Percentiles rank a stretch among this genome's conserved stretches.
Evolutionary conservation across 2,797 vertebrate species (phyloP).

Genomic region (Urophycis tenuis): DNA sequence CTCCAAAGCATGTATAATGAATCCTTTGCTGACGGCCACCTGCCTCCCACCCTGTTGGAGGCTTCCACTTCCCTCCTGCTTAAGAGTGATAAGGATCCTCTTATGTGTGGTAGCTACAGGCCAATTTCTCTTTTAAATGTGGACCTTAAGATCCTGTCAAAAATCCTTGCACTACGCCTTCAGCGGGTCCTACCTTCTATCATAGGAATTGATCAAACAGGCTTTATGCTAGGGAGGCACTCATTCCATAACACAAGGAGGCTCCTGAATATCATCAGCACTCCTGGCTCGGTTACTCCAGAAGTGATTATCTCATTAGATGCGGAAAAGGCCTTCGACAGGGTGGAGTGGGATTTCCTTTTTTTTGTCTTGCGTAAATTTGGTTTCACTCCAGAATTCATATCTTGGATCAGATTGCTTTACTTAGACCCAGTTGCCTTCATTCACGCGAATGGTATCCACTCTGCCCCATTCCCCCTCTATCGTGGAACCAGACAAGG

Average conservation of each 20-base stretch:
- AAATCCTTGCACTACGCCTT: no score
- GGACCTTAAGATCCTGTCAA: no score
- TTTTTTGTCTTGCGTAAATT: neutral
- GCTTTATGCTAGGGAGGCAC: neutral
- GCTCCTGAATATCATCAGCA: neutral
- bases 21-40: no score
- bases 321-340: neutral
- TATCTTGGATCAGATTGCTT: neutral
- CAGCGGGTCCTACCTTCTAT: no score
- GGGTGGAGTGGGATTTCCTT: neutral
- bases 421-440: no score
- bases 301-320: neutral
- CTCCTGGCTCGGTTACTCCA: neutral
- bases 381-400: neutral
- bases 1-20: no score
- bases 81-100: no score
- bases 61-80: no score
- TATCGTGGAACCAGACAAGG: neutral
- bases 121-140: no score
- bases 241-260: neutral
- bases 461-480: neutral
- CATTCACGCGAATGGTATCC: no score
- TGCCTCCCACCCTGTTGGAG: no score
- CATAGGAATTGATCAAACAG: neutral
- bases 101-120: no score